phyloP scores from a whole-genome alignment of 2,888 invertebrate genomes.

The Pemphredon lugubris region DNA sequence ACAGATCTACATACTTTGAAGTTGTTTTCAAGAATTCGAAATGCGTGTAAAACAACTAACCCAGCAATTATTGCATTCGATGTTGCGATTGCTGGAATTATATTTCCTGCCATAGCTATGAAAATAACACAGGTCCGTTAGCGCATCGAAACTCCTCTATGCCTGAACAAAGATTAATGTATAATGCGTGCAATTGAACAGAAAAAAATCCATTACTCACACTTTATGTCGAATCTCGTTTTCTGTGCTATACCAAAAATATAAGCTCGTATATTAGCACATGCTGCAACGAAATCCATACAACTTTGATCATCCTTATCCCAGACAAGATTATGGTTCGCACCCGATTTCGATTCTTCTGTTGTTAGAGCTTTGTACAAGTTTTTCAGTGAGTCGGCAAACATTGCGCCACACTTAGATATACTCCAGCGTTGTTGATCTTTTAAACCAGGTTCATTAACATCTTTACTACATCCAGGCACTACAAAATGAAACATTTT shows the following conservation, averaged over 20 bases:
- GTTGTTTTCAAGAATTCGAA: constrained; percentile 87
- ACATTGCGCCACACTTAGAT: constrained; percentile 88
- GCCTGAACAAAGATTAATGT: too few species aligned
- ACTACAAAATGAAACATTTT: constrained; percentile 63
- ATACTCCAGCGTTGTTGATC: constrained; percentile 92
- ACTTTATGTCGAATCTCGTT: constrained; percentile 96
- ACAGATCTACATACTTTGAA: constrained; percentile 88
- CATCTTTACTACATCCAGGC: constrained; percentile 82
- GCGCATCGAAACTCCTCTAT: neutral
- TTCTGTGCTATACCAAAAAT: constrained; percentile 95
- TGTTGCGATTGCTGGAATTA: constrained; percentile 99
- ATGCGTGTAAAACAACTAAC: constrained; percentile 94
- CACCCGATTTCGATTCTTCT: constrained; percentile 79
- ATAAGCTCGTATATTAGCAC: constrained; percentile 95
- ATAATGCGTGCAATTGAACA: too few species aligned
- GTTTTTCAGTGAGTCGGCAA: constrained; percentile 85
- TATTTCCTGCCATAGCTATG: constrained; percentile 99
- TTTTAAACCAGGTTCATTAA: constrained; percentile 83
- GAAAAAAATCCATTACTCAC: constrained; percentile 83
- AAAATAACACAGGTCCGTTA: neutral
- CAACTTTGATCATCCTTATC: constrained; percentile 97
- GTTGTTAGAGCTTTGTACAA: constrained; percentile 85
- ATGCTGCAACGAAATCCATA: constrained; percentile 98
- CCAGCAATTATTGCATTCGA: constrained; percentile 99
- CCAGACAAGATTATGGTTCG: constrained; percentile 92